Percentiles rank a stretch among this genome's conserved stretches.
Conservation (phyloP, 1,140 invertebrate species). For the Microplitis mediator region DNA sequence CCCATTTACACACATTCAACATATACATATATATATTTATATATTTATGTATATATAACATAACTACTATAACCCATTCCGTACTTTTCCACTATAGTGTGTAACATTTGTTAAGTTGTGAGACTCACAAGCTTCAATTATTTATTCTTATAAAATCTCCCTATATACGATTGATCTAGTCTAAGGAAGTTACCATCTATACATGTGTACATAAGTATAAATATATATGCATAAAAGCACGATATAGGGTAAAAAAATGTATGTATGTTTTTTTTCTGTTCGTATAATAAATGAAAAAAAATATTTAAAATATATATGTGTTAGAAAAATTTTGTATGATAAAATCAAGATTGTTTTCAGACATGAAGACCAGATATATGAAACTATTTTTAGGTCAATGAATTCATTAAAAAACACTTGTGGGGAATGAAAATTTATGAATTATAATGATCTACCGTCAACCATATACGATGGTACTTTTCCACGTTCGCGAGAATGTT, state of each 20-base stretch:
- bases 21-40: no score
- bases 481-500: background rate
- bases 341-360: background rate
- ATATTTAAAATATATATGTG: background rate
- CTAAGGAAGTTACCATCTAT: background rate
- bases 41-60: no score
- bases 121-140: background rate
- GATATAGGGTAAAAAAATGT: background rate
- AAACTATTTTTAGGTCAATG: constrained; percentile 11
- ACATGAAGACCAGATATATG: no score
- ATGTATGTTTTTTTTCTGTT: background rate
- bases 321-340: background rate
- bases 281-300: background rate
- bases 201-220: background rate
- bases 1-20: background rate
- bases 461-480: background rate
- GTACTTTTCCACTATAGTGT: constrained; percentile 27
- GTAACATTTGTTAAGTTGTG: no score
- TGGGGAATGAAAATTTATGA: background rate
- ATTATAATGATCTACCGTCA: background rate
- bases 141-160: background rate
- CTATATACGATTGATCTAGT: background rate
- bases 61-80: background rate
- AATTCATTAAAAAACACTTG: constrained; percentile 12
- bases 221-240: background rate